Conservation (phyloP, 2,113 vertebrate genomes). For the Cacatua alba region DNA sequence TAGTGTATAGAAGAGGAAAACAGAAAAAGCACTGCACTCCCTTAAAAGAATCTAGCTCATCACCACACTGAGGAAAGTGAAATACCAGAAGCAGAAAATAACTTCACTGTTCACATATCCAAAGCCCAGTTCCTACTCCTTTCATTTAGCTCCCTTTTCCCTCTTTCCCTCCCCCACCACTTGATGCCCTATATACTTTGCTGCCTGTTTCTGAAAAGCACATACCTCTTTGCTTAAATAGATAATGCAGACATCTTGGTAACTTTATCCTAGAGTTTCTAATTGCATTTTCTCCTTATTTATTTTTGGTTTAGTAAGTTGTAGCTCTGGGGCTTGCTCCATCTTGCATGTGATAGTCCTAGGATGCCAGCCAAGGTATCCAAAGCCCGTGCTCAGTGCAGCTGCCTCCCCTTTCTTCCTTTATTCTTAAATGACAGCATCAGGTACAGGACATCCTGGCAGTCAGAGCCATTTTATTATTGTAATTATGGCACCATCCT, state of each 20-base stretch:
- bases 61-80: constrained; percentile 68
- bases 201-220: constrained; percentile 45
- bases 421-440: constrained; percentile 52
- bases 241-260: constrained; percentile 75
- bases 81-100: constrained; percentile 70
- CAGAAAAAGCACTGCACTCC: background rate
- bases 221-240: constrained; percentile 59
- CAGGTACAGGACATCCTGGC: constrained; percentile 60
- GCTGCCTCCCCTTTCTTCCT: constrained; percentile 49
- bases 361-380: constrained; percentile 61
- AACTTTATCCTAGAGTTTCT: constrained; percentile 73
- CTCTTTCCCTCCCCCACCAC: constrained; percentile 31
- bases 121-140: constrained; percentile 43
- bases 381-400: background rate
- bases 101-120: constrained; percentile 36
- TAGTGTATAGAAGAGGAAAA: background rate
- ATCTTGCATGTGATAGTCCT: constrained; percentile 62
- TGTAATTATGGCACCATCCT: constrained; percentile 55
- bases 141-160: constrained; percentile 4
- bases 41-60: constrained; percentile 59
- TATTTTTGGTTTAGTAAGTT: constrained; percentile 74
- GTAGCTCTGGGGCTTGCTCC: constrained; percentile 62
- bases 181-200: constrained; percentile 55
- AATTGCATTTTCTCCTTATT: constrained; percentile 70
- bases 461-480: constrained; percentile 57